Evolutionary conservation across 2,797 vertebrate genomes (phyloP).

Genomic region (Garrulus glandarius): DNA sequence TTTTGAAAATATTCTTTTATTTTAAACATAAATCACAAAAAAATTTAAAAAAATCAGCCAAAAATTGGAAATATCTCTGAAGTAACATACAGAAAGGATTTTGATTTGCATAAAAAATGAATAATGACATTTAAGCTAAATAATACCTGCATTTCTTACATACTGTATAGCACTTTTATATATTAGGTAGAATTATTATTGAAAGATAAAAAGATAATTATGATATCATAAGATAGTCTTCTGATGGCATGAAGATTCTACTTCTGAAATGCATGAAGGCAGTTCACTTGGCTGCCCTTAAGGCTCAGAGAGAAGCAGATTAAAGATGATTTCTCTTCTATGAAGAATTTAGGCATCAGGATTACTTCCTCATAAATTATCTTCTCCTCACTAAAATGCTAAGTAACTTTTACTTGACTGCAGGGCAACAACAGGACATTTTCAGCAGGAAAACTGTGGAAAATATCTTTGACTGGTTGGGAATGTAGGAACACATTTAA

Average conservation of each 20-base stretch:
- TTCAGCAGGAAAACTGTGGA: not conserved
- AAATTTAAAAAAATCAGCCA: fast-evolving
- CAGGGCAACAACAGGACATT: not conserved
- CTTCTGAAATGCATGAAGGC: not conserved
- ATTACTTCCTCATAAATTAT: not conserved
- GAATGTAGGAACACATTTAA: not conserved
- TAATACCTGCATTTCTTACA: not conserved
- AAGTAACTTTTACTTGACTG: not conserved
- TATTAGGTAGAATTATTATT: not conserved
- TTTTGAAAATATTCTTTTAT: not conserved
- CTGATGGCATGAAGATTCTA: not conserved
- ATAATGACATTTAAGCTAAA: not conserved
- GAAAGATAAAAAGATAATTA: not conserved
- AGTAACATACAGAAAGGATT: not conserved
- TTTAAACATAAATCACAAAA: not conserved
- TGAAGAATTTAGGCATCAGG: not conserved
- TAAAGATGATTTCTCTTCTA: not conserved
- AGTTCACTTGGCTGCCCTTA: not conserved
- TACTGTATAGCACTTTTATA: not conserved
- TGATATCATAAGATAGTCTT: not conserved
- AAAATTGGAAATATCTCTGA: not conserved
- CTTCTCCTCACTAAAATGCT: not conserved
- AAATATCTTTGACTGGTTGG: not conserved
- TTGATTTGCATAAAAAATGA: not conserved
- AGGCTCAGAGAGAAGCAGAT: not conserved